Base-by-base conservation (phyloP, 2,113 vertebrate genomes). In the Gambusia holbrooki region DNA sequence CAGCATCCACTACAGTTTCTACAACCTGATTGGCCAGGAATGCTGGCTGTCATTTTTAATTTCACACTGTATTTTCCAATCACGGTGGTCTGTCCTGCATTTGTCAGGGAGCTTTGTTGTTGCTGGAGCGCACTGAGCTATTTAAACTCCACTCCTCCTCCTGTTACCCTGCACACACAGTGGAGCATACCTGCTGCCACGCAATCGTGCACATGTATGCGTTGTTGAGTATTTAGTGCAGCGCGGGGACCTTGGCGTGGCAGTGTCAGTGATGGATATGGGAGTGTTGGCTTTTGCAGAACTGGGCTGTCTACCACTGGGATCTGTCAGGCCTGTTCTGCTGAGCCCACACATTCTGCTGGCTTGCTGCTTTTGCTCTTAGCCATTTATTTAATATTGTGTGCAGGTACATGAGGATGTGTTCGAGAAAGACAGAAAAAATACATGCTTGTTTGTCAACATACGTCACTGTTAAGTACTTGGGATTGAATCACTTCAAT, bases 221-320 rank as follows among this genome's bases (percentile, higher is more conserved):
- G 27, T 17, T 32, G 75, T 63, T 51, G 68, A 83, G 91, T 82
- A 73, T 90, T 89, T 86, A 73, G 80, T 86, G 78, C 69, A 79
- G 84, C 66, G 19, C 6, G 19, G 86, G 84, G 89, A 87, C 88
- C 79, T 84, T 85, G 80, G 83, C 60, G 82, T 88, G 87, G 75
- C 86, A 68, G 80, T 89, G 90, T 84, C 90, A 92, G 88, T 93
- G 91, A 92, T 92, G 87, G 85, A 92, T 92, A 82, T 81, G 85
- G 82, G 79, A 76, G 80, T 84, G 82, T 85, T 88, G 85, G 81
- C 84, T 86, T 84, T 78, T 83, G 75, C 83, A 82, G 79, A 60
- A 80, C 66, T 63, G 71, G 78, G 83, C 78, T 85, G 85, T 86
- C 89, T 79, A 90, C 90, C 86, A 42, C 77, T 87, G 88, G 88